Base-by-base conservation (phyloP, 2,797 vertebrate genomes). In the Microctenopoma lineatum region DNA sequence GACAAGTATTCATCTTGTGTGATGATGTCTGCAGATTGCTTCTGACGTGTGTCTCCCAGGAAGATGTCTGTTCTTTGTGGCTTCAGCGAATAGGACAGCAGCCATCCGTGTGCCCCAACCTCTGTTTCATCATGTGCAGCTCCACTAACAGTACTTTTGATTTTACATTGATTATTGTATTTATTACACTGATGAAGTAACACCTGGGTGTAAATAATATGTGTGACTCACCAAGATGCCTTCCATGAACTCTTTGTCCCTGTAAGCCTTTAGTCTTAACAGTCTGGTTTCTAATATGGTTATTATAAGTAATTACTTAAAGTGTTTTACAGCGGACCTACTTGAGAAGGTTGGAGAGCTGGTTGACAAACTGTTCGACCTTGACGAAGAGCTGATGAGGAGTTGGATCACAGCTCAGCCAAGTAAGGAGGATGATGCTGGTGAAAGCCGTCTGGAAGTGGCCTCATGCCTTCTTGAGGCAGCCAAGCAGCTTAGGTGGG, bases 41-140 rank as follows among this genome's bases (percentile, higher is more conserved):
- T 83, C 85, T 98, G 79, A 97, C 96, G 45, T 98, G 97, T 81
- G 79, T 99, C 54, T 97, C 96, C 79, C 97, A 97, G 77, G 89
- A 93, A 72, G 95, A 96, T 54, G 95, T 96, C 76, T 92, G 94
- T 71, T 93, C 79, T 27, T 75, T 95, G 65, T 99, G 97, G 97
- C 90, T 98, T 72, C 94, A 96, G 75, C 94, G 96, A 81, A 95
- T 99, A 84, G 85, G 72, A 60, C 93, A 95, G 66, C 92, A 94
- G 64, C 84, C 79, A 0, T 94, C 94, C 0, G 90, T 97, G 38
- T 91, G 89, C 47, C 85, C 93, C 75, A 96, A 87, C 74, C 87
- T 98, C 46, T 96, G 96, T 71, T 99, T 99, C 91, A 97, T 99
- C 89, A 98, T 99, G 96, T 93, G 92, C 88, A 98, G 97, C 84